Percentiles rank a stretch among this genome's conserved stretches.
These are phyloP conservation scores for Sycobia sp. DNA, from an alignment of 1,140 invertebrate species.

Conservation along the genomic window DNA sequence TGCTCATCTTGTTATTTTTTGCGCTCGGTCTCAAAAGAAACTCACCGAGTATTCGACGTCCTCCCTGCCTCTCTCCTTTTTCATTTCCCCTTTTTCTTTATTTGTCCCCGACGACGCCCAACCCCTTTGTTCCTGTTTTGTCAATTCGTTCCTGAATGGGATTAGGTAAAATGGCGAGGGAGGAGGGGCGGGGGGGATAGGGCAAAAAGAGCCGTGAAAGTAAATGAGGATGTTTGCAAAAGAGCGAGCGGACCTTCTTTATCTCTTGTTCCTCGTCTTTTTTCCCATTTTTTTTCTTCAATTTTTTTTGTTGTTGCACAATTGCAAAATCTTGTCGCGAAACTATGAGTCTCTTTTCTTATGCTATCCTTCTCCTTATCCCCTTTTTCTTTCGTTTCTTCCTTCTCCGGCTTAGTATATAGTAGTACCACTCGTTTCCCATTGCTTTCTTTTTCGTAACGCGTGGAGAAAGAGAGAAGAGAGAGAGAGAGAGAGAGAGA, in stretches of 20 bases:
- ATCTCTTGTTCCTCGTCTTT: no score
- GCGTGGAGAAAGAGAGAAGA: no score
- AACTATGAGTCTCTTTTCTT: background rate
- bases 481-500: no score
- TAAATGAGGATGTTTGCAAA: slow-evolving; percentile 9
- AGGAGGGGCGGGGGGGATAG: no score
- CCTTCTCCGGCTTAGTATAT: no score
- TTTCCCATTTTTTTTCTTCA: no score
- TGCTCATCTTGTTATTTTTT: slow-evolving; percentile 14
- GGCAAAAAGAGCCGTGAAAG: background rate
- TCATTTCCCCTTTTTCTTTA: background rate
- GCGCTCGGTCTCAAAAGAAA: no score
- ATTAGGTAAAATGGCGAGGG: slow-evolving; percentile 20
- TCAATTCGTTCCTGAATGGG: background rate
- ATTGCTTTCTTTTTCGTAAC: slow-evolving; percentile 4
- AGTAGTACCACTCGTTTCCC: no score
- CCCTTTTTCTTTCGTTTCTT: background rate
- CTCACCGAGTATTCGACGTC: no score
- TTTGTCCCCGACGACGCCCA: no score
- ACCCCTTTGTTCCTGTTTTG: background rate
- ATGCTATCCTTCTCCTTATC: background rate
- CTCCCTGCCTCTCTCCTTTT: no score
- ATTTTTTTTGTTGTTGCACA: slow-evolving; percentile 12
- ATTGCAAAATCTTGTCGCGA: slow-evolving; percentile 22
- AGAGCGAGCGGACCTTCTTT: background rate